These are phyloP conservation scores for Periophthalmus magnuspinnatus DNA, from an alignment of 2,797 vertebrate genomes.

Conservation along the genomic window DNA sequence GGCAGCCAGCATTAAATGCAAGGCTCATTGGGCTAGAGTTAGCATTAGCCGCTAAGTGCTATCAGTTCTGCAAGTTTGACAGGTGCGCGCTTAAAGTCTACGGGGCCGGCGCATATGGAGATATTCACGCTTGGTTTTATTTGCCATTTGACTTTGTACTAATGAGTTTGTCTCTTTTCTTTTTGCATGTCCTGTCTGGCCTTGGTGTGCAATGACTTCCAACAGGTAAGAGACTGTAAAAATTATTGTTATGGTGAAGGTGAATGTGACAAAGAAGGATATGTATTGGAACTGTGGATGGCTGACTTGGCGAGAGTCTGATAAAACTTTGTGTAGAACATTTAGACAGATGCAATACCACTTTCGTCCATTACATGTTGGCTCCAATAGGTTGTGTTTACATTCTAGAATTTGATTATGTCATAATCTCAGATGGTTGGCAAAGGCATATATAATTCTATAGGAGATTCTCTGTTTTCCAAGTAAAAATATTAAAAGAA, in stretches of 20 bases:
- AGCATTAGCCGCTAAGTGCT: constrained; percentile 33
- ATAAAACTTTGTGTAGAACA: neutral
- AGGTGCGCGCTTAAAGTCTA: constrained; percentile 18
- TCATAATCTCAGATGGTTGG: no score
- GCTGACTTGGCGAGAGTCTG: neutral
- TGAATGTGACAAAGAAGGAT: neutral
- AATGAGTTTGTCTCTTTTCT: constrained; percentile 33
- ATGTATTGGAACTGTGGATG: neutral
- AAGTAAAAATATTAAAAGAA: no score
- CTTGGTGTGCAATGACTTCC: constrained; percentile 8
- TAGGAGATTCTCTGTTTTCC: no score
- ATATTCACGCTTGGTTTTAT: constrained; percentile 26
- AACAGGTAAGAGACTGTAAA: constrained; percentile 56
- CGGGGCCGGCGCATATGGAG: constrained; percentile 19
- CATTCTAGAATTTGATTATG: no score
- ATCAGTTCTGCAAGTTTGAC: constrained; percentile 19
- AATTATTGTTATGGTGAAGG: neutral
- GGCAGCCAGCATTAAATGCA: constrained; percentile 30
- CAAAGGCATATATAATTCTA: no score
- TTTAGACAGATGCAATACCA: neutral
- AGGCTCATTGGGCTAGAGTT: constrained; percentile 39
- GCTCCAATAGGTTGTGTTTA: neutral
- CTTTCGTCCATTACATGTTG: neutral
- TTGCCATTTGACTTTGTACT: constrained; percentile 33
- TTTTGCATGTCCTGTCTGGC: constrained; percentile 33